A percentile compares a stretch with the other conserved stretches of the same genome.
Conservation (phyloP, 2,888 invertebrate genomes). For the Biston stratarius region DNA sequence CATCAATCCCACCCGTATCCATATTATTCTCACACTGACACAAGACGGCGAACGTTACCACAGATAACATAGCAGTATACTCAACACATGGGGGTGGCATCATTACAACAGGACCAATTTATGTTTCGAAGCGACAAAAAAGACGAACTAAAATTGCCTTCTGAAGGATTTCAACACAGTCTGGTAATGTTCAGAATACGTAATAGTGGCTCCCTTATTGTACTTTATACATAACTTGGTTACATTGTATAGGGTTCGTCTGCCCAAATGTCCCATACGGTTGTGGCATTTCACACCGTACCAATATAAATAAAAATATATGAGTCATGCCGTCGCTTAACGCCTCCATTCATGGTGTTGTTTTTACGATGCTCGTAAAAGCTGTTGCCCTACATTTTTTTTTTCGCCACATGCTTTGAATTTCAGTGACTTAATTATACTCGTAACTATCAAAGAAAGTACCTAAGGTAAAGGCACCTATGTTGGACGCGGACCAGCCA, state of each 20-base stretch:
- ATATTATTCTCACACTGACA: slow-evolving; percentile 55
- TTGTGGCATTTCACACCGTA: slow-evolving; percentile 67
- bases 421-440: slow-evolving; percentile 19
- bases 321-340: slow-evolving; percentile 44
- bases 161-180: not conserved
- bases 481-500: no score
- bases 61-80: slow-evolving; percentile 22
- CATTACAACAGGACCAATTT: slow-evolving; percentile 37
- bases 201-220: not conserved
- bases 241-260: slow-evolving; percentile 24
- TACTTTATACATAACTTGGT: not conserved
- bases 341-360: slow-evolving; percentile 35
- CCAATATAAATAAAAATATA: slow-evolving; percentile 53
- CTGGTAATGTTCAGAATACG: not conserved
- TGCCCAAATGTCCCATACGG: slow-evolving; percentile 66
- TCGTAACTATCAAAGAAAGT: not conserved
- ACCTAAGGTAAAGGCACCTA: no score
- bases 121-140: not conserved
- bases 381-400: slow-evolving; percentile 25
- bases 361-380: slow-evolving; percentile 33
- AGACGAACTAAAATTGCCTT: not conserved
- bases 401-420: slow-evolving; percentile 22
- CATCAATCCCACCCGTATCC: slow-evolving; percentile 57
- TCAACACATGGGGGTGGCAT: slow-evolving; percentile 71
- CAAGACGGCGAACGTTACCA: slow-evolving; percentile 61